phyloP scores from a whole-genome alignment of 2,797 vertebrate genomes.

The Gobionotothen gibberifrons region DNA sequence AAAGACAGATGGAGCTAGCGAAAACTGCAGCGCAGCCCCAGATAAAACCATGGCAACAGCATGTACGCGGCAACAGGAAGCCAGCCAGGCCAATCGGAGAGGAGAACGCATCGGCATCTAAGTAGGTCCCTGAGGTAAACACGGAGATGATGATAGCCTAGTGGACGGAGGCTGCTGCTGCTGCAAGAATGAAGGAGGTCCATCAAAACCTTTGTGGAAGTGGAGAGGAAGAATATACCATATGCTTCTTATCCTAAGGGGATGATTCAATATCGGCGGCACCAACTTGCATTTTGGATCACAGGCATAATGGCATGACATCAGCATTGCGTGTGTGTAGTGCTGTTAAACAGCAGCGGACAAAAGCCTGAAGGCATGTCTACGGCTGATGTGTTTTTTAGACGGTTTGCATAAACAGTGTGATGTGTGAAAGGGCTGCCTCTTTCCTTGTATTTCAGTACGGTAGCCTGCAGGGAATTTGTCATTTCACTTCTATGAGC shows the following conservation, averaged over 20 bases:
- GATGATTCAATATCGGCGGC: slow-evolving; percentile 35
- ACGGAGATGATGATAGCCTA: slow-evolving; percentile 51
- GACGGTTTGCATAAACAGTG: slow-evolving; percentile 29
- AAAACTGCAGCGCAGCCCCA: slow-evolving; percentile 63
- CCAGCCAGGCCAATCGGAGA: slow-evolving; percentile 69
- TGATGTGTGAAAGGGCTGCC: background rate
- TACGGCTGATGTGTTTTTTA: slow-evolving; percentile 34
- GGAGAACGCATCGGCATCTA: slow-evolving; percentile 50
- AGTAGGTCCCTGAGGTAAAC: slow-evolving; percentile 57
- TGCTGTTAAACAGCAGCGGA: slow-evolving; percentile 50
- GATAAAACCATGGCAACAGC: slow-evolving; percentile 78
- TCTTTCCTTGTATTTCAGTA: slow-evolving; percentile 11
- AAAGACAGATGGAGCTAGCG: slow-evolving; percentile 76
- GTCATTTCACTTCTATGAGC: slow-evolving; percentile 34
- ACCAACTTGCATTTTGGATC: slow-evolving; percentile 54
- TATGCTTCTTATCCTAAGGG: slow-evolving; percentile 52
- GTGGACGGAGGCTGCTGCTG: slow-evolving; percentile 50
- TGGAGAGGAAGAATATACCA: slow-evolving; percentile 27
- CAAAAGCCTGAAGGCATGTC: slow-evolving; percentile 45
- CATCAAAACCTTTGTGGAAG: slow-evolving; percentile 31
- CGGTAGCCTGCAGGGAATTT: slow-evolving; percentile 22
- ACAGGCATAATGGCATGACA: slow-evolving; percentile 49
- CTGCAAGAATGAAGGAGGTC: slow-evolving; percentile 42
- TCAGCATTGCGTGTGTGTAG: slow-evolving; percentile 39
- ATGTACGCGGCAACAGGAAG: slow-evolving; percentile 64